These are phyloP conservation scores for Stenchaetothrips biformis DNA, from an alignment of 2,888 invertebrate species.

Conservation along the genomic window DNA sequence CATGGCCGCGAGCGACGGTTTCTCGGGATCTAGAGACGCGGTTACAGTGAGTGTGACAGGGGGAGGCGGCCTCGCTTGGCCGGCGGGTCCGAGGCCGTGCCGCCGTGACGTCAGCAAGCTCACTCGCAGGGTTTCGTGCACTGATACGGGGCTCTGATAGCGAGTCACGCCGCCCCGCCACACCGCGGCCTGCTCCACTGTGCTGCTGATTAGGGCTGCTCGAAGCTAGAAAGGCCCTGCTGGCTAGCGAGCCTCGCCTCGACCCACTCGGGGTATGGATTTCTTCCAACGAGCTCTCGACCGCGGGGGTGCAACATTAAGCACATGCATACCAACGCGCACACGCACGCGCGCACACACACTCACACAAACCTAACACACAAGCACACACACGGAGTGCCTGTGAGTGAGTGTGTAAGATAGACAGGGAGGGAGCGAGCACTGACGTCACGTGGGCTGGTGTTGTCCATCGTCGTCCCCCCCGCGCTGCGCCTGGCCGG, in stretches of 20 bases:
- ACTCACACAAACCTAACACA: no score
- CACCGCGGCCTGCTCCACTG: neutral
- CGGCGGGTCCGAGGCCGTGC: neutral
- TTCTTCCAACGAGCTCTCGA: neutral
- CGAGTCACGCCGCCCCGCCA: neutral
- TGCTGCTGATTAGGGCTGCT: neutral
- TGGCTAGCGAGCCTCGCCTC: neutral
- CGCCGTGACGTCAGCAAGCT: conserved; percentile 13
- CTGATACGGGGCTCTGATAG: neutral
- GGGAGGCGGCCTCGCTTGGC: neutral
- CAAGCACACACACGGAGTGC: no score
- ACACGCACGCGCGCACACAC: no score
- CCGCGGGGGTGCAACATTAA: neutral
- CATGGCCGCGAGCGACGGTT: no score
- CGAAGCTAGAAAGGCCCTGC: neutral
- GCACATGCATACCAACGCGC: no score
- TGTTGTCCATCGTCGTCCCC: no score
- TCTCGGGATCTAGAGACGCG: no score
- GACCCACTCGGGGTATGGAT: no score
- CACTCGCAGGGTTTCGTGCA: neutral
- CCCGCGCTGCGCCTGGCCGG: no score
- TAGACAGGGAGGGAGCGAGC: neutral
- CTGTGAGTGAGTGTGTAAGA: no score
- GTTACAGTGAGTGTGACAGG: no score
- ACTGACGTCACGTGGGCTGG: no score